Evolutionary conservation across 2,113 vertebrate species (phyloP), one percentile per base, ranked within the genome.

Genomic region (Cacatua alba): DNA sequence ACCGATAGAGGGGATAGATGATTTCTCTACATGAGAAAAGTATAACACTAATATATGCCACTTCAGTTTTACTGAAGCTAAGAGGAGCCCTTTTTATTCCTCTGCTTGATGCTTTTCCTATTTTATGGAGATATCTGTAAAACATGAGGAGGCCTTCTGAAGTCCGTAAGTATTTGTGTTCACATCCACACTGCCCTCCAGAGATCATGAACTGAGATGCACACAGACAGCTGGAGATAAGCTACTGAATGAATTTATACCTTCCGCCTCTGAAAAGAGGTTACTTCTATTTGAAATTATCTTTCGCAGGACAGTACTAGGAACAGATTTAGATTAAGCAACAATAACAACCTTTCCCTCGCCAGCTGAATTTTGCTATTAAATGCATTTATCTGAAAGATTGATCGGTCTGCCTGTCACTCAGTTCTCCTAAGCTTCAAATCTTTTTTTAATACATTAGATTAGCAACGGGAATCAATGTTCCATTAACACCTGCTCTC

Each of bases 171-270:
- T 49, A 65, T 13, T 64, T 88, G 39, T 76, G 52, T 70, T 82
- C 41, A 41, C 11, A 85, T 44, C 44, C 75, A 90, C 44, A 69
- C 82, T 78, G 68, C 76, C 86, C 82, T 95, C 90, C 92, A 90
- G 63, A 90, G 71, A 94, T 62, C 41, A 44, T 1, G 5, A n/a
- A 57, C 59, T 63, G 49, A 86, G 88, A 72, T 74, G 71, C 63
- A 1, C 6, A 76, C 35, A 39, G 25, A 75, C 19, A 82, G 37
- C 70, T 80, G 67, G 52, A 90, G 49, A 76, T 31, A 77, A 59
- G 76, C 14, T 77, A 72, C 53, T 62, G 20, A 79, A 35, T 51
- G 13, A 82, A 86, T 80, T 83, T 39, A 62, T 71, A 67, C 24
- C 35, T 81, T 35, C 59, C 68, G 78, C 82, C 53, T 74, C 82